Base-by-base conservation (phyloP, 1,140 invertebrate genomes). In the Lineus longissimus region DNA sequence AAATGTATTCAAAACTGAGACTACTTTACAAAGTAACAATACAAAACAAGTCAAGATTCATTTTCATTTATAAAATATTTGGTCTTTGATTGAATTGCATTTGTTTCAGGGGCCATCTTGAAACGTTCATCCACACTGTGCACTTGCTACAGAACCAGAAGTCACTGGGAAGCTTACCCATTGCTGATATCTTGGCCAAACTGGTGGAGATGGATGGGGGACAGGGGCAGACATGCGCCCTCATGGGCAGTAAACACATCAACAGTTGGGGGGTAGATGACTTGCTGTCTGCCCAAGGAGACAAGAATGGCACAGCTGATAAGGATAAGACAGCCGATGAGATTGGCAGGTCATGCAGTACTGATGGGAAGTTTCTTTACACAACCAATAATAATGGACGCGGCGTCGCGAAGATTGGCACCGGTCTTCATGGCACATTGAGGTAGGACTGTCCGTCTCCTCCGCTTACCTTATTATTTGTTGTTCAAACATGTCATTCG, bases 191-290 rank as follows among this genome's bases (percentile, higher is more conserved):
- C 47, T 57, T 81, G 13, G 25, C 29, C 13, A 75, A 71, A 19
- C 63, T 81, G n/a, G 51, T 76, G 27, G 73, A 75, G 9, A 75
- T 70, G 36, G 74, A 78, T 60, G 78, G 79, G 41, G 76, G 76
- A 0, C 72, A 68, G 13, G 72, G 75, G 15, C 77, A 75, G 54
- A 66, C 72, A 0, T 68, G 72, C 27, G 61, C 73, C 6, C 19
- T 82, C 9, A 55, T 76, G 9, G 76, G 76, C 9, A 70, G 58
- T 59, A 77, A 76, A 64, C 78, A 79, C 68, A 60, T 78, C 30
- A 63, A 77, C 13, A 77, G 76, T 57, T 82, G 81, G 81, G 78
- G 74, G 9, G 72, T 79, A 67, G 81, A 82, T 61, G 79, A 81
- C 59, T 55, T 76, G 57, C 62, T 81, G 0, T 67, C 55, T 55